Percentiles rank a stretch among this genome's conserved stretches.
These are phyloP conservation scores for Phortica magna DNA, from an alignment of 2,888 invertebrate species.

Conservation along the genomic window DNA sequence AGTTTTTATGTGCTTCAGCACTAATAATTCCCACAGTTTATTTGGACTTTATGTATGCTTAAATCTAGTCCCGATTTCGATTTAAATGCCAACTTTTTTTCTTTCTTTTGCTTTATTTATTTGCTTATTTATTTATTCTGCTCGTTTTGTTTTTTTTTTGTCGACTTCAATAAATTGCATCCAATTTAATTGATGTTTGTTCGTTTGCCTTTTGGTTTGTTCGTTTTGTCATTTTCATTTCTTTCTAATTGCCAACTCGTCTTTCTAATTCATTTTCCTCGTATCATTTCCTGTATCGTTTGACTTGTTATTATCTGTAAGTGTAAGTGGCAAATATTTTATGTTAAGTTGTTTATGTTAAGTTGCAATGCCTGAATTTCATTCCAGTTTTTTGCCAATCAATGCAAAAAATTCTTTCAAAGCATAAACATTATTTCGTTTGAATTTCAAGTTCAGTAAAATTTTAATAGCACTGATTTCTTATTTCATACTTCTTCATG, in stretches of 20 bases:
- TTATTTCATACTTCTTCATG: no score
- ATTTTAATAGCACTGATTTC: no score
- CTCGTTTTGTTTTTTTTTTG: background rate
- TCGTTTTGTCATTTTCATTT: background rate
- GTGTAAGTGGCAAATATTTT: no score
- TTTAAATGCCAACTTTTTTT: background rate
- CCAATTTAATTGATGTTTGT: no score
- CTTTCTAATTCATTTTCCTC: background rate
- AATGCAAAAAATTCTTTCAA: no score
- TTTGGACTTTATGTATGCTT: constrained; percentile 14
- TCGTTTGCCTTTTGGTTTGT: background rate
- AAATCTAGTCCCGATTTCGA: background rate
- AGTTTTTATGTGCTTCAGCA: background rate
- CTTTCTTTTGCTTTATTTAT: no score
- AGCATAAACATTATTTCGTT: no score
- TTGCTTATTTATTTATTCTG: no score
- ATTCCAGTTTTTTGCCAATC: no score
- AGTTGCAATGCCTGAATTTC: no score
- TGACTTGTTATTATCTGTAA: background rate
- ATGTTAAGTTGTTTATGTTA: background rate
- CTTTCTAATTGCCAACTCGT: background rate
- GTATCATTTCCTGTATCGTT: constrained; percentile 7
- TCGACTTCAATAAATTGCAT: no score
- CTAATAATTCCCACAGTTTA: constrained; percentile 15
- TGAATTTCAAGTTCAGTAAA: no score